phyloP scores from a whole-genome alignment of 2,113 vertebrate species.

The Lota lota region DNA sequence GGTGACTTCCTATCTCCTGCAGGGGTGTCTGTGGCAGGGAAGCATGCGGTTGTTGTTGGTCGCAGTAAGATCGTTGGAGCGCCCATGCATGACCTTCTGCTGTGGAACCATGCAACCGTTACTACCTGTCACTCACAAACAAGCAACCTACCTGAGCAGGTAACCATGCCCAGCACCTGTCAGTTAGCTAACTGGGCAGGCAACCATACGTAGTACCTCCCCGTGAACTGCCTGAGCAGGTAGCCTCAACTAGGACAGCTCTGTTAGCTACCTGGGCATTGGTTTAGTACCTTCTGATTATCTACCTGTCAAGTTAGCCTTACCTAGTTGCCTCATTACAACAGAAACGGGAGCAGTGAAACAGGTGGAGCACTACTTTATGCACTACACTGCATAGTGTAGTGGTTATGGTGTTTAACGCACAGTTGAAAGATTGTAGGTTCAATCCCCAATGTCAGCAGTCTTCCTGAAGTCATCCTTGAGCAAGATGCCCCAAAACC shows the following conservation, averaged over 20 bases:
- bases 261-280: too few species aligned
- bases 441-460: too few species aligned
- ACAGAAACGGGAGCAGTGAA: slow-evolving; percentile 77
- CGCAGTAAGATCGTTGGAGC: slow-evolving; percentile 95
- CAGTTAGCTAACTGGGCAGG: neutral
- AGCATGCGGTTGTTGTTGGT: slow-evolving; percentile 88
- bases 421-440: too few species aligned
- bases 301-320: too few species aligned
- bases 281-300: too few species aligned
- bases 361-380: neutral
- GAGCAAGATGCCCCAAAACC: too few species aligned
- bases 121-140: slow-evolving; percentile 96
- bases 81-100: slow-evolving; percentile 92
- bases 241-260: too few species aligned
- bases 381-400: neutral
- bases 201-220: neutral
- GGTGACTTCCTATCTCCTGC: slow-evolving; percentile 22
- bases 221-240: neutral
- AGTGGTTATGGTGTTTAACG: too few species aligned
- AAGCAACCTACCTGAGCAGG: slow-evolving; percentile 77
- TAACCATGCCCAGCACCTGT: slow-evolving; percentile 33
- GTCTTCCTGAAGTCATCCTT: too few species aligned
- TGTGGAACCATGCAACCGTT: slow-evolving; percentile 92
- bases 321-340: too few species aligned
- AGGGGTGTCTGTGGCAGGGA: slow-evolving; percentile 87